Conservation (phyloP, 2,888 invertebrate species). For the Bellardia bayeri region DNA sequence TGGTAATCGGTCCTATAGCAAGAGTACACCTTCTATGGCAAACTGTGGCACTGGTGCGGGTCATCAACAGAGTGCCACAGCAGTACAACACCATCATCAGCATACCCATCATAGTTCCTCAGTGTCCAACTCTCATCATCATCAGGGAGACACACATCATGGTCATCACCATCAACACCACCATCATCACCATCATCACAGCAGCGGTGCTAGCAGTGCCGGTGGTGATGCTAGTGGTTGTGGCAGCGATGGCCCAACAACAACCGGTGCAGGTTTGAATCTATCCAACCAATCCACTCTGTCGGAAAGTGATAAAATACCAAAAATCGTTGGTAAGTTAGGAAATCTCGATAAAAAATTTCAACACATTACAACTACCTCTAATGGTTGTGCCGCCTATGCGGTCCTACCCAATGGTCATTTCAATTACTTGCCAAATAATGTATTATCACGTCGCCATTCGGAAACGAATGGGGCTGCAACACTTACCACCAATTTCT, state of each 20-base stretch:
- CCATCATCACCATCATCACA: conserved; percentile 41
- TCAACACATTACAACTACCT: conserved; percentile 70
- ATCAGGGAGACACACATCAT: conserved; percentile 26
- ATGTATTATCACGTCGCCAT: conserved; percentile 79
- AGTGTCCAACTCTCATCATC: conserved; percentile 23
- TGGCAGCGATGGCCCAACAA: conserved; percentile 72
- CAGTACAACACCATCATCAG: conserved; percentile 62
- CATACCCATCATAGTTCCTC: conserved; percentile 60
- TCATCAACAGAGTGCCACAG: conserved; percentile 63
- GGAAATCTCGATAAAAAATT: conserved; percentile 80
- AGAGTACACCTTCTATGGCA: conserved; percentile 80
- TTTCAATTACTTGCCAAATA: conserved; percentile 75
- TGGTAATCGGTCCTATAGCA: conserved; percentile 77
- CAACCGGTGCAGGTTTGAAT: conserved; percentile 75
- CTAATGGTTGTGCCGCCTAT: conserved; percentile 74
- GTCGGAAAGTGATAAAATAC: conserved; percentile 84
- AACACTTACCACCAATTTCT: conserved; percentile 55
- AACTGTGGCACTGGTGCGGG: conserved; percentile 67
- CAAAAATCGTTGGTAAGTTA: conserved; percentile 84
- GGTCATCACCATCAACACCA: conserved; percentile 52
- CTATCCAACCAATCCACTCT: conserved; percentile 67
- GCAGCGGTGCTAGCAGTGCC: conserved; percentile 56
- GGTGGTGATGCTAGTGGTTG: conserved; percentile 76
- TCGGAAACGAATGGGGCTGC: conserved; percentile 79
- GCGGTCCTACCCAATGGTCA: conserved; percentile 76